Evolutionary conservation across 2,113 vertebrate species (phyloP).

Genomic region (Ammodramus savannarum): DNA sequence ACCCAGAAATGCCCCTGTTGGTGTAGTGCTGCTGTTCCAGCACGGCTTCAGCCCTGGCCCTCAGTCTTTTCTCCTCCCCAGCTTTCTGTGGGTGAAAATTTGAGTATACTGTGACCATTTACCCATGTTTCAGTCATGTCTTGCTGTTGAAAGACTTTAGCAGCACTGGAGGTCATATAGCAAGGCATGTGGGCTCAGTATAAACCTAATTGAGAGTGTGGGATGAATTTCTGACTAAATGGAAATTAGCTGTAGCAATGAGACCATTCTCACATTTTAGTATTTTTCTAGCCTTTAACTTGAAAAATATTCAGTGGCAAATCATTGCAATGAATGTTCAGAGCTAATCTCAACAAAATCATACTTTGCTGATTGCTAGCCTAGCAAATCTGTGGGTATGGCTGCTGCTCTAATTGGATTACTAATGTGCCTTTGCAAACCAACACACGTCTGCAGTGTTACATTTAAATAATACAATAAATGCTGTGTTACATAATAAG

Average conservation of each 20-base stretch:
- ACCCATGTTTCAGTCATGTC: not conserved
- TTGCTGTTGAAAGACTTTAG: not conserved
- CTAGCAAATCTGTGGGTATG: not conserved
- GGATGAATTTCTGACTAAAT: not conserved
- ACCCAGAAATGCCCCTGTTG: not conserved
- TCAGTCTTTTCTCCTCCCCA: not conserved
- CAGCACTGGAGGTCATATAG: not conserved
- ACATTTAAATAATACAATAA: not conserved
- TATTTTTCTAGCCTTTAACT: constrained; percentile 9
- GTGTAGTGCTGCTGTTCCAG: not conserved
- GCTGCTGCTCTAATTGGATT: constrained; percentile 10
- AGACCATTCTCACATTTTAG: not conserved
- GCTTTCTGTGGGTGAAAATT: not conserved
- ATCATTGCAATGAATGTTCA: not conserved
- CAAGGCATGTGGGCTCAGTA: accelerated
- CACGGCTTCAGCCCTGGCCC: accelerated
- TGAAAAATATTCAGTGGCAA: not conserved
- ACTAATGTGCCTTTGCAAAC: constrained; percentile 37
- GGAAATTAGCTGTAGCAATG: not conserved
- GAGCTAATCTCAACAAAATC: not conserved
- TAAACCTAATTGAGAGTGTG: not conserved
- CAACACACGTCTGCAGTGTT: not conserved
- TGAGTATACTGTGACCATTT: not conserved
- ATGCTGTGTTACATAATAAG: not conserved
- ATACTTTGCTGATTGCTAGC: not conserved